Conservation (phyloP, 2,113 vertebrate species). For the Atrichornis clamosus region DNA sequence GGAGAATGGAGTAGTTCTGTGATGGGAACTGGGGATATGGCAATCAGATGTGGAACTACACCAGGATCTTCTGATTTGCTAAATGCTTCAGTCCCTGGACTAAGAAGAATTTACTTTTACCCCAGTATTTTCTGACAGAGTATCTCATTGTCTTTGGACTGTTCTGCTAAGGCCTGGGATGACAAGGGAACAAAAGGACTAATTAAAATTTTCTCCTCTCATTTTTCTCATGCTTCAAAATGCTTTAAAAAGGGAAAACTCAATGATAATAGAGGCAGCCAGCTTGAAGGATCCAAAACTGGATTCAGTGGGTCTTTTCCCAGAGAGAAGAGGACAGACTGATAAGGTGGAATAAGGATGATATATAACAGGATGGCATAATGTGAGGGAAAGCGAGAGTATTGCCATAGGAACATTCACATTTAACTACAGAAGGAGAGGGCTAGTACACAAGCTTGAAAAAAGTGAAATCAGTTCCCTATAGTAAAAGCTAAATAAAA, state of each 20-base stretch:
- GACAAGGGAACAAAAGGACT: not conserved
- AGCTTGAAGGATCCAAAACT: not conserved
- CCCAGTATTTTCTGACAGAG: not conserved
- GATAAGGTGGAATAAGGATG: not conserved
- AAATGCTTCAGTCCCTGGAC: not conserved
- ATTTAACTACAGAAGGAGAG: not conserved
- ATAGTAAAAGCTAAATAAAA: constrained; percentile 11
- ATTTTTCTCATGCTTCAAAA: not conserved
- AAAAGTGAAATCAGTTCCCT: not conserved
- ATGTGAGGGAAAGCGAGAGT: not conserved
- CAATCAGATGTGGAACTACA: not conserved
- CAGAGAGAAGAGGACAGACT: not conserved
- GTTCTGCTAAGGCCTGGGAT: not conserved
- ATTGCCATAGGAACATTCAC: not conserved
- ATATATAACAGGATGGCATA: not conserved
- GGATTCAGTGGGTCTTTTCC: not conserved
- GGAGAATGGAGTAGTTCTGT: not conserved
- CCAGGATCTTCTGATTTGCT: not conserved
- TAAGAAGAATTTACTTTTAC: not conserved
- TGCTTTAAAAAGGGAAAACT: not conserved
- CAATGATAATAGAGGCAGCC: not conserved
- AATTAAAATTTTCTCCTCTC: not conserved
- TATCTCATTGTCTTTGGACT: not conserved
- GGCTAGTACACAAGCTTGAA: not conserved
- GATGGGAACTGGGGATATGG: not conserved